These are phyloP conservation scores for Drosophila testacea DNA, from an alignment of 2,888 invertebrate species.

Conservation along the genomic window DNA sequence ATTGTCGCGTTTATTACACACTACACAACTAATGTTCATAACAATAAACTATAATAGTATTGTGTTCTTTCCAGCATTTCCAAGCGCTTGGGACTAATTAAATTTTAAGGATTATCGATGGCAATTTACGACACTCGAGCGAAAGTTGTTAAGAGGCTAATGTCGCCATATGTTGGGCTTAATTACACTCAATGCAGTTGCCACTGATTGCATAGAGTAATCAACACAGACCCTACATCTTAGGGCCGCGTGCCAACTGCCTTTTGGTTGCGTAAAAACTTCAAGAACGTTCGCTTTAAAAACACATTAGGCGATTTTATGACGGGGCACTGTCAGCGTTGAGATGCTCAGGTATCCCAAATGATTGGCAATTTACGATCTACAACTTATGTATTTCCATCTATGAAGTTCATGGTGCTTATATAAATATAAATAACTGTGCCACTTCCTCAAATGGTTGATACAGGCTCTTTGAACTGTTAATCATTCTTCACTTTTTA, in stretches of 20 bases:
- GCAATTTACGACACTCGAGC: constrained; percentile 46
- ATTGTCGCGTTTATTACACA: constrained; percentile 52
- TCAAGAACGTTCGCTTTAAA: constrained; percentile 51
- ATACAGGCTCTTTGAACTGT: constrained; percentile 24
- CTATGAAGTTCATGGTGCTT: constrained; percentile 31
- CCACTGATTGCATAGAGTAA: constrained; percentile 42
- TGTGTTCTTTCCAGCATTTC: constrained; percentile 31
- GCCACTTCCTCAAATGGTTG: constrained; percentile 38
- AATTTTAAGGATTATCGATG: constrained; percentile 70
- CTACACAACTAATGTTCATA: constrained; percentile 52
- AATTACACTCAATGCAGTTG: constrained; percentile 44
- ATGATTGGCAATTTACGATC: constrained; percentile 52
- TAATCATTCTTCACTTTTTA: constrained; percentile 22
- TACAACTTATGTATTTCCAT: constrained; percentile 18
- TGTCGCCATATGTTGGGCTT: constrained; percentile 49
- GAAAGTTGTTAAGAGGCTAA: constrained; percentile 48
- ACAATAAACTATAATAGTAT: constrained; percentile 33
- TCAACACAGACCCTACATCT: constrained; percentile 30
- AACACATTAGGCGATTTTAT: constrained; percentile 58
- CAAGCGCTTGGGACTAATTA: constrained; percentile 69
- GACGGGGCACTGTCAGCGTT: constrained; percentile 25
- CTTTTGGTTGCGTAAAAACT: constrained; percentile 16
- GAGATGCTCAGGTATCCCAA: constrained; percentile 11
- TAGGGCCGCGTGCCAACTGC: constrained; percentile 32
- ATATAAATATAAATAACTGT: constrained; percentile 27